These are phyloP conservation scores for Synodontis membranacea DNA, from an alignment of 2,113 vertebrate genomes.

Conservation along the genomic window DNA sequence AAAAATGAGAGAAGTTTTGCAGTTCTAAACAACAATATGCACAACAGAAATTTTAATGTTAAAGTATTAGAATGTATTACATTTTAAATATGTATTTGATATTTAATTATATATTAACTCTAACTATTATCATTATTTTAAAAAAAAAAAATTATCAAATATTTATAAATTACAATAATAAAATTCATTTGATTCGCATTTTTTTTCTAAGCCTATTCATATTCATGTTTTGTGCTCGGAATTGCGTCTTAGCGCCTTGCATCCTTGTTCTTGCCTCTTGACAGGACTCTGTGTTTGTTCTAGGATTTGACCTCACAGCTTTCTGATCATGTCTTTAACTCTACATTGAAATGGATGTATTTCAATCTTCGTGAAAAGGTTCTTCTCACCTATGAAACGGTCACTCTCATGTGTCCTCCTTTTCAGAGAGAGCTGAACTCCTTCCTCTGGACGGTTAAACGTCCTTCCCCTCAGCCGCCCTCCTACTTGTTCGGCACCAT, in stretches of 20 bases:
- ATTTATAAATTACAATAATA: neutral
- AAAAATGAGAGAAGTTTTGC: neutral
- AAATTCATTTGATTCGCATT: neutral
- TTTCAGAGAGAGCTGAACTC: slow-evolving; percentile 90
- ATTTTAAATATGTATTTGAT: neutral
- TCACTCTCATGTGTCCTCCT: neutral
- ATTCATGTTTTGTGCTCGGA: neutral
- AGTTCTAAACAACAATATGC: too few species aligned
- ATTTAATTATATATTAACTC: neutral
- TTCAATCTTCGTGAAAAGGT: neutral
- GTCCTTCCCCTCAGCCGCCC: slow-evolving; percentile 82
- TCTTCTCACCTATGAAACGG: neutral
- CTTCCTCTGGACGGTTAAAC: slow-evolving; percentile 90
- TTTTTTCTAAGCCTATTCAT: neutral
- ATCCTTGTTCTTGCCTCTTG: neutral
- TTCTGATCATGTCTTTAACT: neutral
- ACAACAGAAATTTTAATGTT: neutral
- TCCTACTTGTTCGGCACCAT: slow-evolving; percentile 97
- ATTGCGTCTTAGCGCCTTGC: too few species aligned
- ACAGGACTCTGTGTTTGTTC: neutral
- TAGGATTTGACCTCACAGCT: neutral
- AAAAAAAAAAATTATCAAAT: neutral
- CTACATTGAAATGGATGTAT: neutral
- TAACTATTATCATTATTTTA: neutral
- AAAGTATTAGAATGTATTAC: neutral